Evolutionary conservation across 2,888 invertebrate species (phyloP).

Genomic region (Trachelus troglodyta): DNA sequence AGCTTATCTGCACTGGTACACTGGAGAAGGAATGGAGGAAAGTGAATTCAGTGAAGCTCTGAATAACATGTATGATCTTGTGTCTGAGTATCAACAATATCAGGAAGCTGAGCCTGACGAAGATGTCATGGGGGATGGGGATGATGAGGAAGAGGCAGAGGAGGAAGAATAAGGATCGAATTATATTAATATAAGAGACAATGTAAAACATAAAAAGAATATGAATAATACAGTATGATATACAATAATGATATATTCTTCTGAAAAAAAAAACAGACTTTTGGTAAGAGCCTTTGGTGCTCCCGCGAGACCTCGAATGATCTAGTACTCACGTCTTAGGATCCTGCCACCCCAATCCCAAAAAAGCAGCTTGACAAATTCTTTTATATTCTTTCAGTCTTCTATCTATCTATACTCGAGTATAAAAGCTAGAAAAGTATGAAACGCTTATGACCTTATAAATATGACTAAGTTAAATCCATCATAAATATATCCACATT

Average conservation of each 20-base stretch:
- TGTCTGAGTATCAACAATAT: conserved; percentile 94
- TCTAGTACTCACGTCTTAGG: not conserved
- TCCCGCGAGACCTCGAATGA: not conserved
- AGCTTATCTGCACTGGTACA: conserved; percentile 98
- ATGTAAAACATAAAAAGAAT: not conserved
- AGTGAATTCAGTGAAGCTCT: conserved; percentile 98
- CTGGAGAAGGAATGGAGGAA: conserved; percentile 97
- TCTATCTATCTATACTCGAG: conserved; percentile 14
- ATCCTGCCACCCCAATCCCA: not conserved
- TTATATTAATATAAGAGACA: conserved; percentile 1
- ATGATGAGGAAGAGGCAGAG: conserved; percentile 22
- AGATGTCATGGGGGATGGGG: conserved; percentile 64
- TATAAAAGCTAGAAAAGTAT: conserved; percentile 24
- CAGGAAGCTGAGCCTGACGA: conserved; percentile 92
- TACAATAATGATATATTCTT: not conserved
- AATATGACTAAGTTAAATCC: conserved; percentile 16
- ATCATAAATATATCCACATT: not conserved
- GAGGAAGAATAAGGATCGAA: conserved; percentile 23
- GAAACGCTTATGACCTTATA: conserved; percentile 13
- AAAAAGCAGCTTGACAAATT: not conserved
- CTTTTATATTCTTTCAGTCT: not conserved
- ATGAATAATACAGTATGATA: not conserved
- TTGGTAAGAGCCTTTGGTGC: conserved; percentile 44
- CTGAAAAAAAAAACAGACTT: conserved; percentile 21
- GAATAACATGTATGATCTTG: conserved; percentile 92